phyloP scores from a whole-genome alignment of 2,113 vertebrate species.

The Malurus alboscapulatus region DNA sequence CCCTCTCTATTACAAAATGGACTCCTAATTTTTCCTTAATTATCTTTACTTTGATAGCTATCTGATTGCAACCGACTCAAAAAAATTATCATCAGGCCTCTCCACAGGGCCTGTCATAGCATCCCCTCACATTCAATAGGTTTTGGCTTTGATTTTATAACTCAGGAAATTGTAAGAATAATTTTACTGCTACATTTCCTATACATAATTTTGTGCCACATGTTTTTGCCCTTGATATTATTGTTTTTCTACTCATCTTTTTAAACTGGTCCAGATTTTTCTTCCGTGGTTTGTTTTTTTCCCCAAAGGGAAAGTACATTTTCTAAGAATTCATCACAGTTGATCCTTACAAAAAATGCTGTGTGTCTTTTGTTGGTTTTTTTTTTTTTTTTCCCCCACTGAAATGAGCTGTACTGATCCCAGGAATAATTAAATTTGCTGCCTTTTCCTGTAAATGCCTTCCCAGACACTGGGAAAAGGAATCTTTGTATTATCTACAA shows the following conservation, averaged over 20 bases:
- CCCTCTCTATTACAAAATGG: background rate
- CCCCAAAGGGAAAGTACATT: background rate
- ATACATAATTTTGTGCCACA: background rate
- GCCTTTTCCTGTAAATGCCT: background rate
- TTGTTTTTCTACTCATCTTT: background rate
- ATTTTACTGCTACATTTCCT: background rate
- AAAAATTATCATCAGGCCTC: background rate
- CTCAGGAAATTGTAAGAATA: background rate
- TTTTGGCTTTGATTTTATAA: background rate
- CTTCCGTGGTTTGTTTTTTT: background rate
- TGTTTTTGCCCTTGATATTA: background rate
- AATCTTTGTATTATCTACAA: background rate
- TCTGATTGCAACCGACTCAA: background rate
- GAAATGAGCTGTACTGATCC: background rate
- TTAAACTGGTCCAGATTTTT: background rate
- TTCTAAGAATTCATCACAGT: background rate
- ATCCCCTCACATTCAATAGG: background rate
- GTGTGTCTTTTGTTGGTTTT: rapidly evolving
- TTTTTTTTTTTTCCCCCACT: background rate
- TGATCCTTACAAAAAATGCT: background rate
- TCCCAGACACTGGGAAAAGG: background rate
- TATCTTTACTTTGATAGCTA: background rate
- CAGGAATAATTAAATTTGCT: background rate
- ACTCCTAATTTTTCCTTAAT: background rate
- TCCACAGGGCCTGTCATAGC: background rate